Base-by-base conservation (phyloP, 2,888 invertebrate genomes). In the Latrodectus elegans region DNA sequence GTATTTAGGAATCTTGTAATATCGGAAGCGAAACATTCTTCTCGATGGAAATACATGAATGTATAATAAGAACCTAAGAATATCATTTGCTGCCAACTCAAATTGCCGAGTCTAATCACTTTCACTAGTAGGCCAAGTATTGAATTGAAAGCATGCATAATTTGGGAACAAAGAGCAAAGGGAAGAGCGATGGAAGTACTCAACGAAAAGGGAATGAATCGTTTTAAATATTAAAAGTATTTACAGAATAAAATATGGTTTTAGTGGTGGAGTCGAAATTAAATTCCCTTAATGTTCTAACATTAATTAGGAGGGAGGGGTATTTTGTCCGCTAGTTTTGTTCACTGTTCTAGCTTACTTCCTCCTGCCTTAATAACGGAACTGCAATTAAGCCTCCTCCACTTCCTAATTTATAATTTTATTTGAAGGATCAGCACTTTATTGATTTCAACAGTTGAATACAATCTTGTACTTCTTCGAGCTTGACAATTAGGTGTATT, bases 201-300 rank as follows among this genome's bases (percentile, higher is more conserved):
- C 38, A 60, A n/a, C 14, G n/a, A 10, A 60, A 72, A 70, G 75
- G 53, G 73, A 80, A 75, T 77, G 84, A 79, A 85, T 85, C 79
- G 79, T 51, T 70, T 85, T 74, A 85, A 85, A 79, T 85, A 85
- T 85, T 85, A 85, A 85, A 85, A 77, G 85, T 79, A 85, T 85
- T 80, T 85, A 75, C 79, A 60, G 74, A 74, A 85, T 85, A 85
- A 85, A 85, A 85, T 85, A 85, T 85, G 85, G 85, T 75, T 85
- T 75, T 70, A 74, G 79, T 60, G 72, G 26, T 68, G 75, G 51
- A 79, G 85, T 70, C 60, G 78, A 85, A 85, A 85, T 85, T 85
- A 78, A 79, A 85, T 85, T 85, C 79, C 85, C 85, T 79, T 85
- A 85, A 85, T 85, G 85, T 85, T 85, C 74, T 26, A 26, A 71